Conservation (phyloP, 2,113 vertebrate genomes). For the Serinus canaria region DNA sequence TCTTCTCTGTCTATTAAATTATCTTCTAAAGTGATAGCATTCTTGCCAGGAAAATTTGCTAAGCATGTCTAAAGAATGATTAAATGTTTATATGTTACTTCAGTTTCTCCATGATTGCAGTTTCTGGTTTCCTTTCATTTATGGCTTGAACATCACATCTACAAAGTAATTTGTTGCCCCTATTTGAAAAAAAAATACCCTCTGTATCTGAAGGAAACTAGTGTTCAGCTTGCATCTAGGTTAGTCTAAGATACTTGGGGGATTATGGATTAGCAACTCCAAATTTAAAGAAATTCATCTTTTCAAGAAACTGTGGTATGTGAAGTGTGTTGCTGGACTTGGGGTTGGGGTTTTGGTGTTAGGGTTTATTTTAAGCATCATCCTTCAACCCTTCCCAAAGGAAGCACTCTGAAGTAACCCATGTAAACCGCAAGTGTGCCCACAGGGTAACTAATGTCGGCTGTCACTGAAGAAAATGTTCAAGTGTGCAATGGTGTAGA, state of each 20-base stretch:
- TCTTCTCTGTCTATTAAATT: conserved; percentile 40
- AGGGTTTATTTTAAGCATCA: not conserved
- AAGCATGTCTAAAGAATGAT: not conserved
- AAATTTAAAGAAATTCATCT: not conserved
- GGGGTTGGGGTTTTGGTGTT: not conserved
- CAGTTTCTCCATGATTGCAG: not conserved
- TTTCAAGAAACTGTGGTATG: not conserved
- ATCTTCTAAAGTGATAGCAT: conserved; percentile 6
- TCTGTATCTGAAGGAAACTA: not conserved
- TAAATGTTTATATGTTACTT: not conserved
- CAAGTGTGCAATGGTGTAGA: not conserved
- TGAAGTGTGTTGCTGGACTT: not conserved
- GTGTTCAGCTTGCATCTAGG: not conserved
- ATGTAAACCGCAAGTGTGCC: not conserved
- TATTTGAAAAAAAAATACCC: not conserved
- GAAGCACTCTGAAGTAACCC: not conserved
- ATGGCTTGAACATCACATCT: not conserved
- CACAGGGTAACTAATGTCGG: not conserved
- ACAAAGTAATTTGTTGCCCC: not conserved
- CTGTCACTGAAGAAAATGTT: not conserved
- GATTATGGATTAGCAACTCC: not conserved
- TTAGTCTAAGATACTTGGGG: not conserved
- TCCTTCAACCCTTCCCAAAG: not conserved
- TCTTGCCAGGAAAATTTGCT: conserved; percentile 2
- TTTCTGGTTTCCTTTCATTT: not conserved